These are phyloP conservation scores for Labroides dimidiatus DNA, from an alignment of 2,797 vertebrate species.

Conservation along the genomic window DNA sequence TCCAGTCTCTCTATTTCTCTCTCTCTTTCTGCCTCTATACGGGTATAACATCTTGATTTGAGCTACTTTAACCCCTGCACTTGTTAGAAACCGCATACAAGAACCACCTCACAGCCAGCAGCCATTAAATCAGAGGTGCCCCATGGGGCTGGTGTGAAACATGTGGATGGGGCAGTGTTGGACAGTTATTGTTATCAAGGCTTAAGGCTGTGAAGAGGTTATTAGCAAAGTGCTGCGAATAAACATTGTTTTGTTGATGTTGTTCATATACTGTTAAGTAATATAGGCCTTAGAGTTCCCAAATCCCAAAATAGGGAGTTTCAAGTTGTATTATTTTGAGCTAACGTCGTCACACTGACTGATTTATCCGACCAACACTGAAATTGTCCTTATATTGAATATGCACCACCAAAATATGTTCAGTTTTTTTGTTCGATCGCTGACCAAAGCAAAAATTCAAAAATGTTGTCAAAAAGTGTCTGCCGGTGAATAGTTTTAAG, in stretches of 20 bases:
- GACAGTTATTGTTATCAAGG: conserved; percentile 30
- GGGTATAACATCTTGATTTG: conserved; percentile 54
- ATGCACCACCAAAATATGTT: not conserved
- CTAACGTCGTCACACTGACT: not conserved
- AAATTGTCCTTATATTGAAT: not conserved
- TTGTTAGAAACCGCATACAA: conserved; percentile 32
- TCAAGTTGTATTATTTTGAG: not conserved
- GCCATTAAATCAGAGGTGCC: conserved; percentile 16
- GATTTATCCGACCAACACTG: not conserved
- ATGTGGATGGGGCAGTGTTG: conserved; percentile 54
- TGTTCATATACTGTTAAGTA: not conserved
- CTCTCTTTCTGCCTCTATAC: conserved; percentile 21
- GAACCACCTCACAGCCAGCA: not conserved
- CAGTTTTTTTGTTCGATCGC: not conserved
- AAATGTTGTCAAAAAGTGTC: not conserved
- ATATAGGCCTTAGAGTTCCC: not conserved
- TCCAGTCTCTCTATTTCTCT: conserved; percentile 60
- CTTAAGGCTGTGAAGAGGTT: not conserved
- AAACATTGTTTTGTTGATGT: not conserved
- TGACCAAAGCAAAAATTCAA: not conserved
- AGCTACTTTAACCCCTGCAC: conserved; percentile 31
- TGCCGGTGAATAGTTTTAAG: not conserved
- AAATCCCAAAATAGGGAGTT: not conserved
- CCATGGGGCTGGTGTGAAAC: conserved; percentile 41
- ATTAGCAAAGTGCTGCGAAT: conserved; percentile 16